Evolutionary conservation across 35 echinoderm and acorn worm species (phyloP), one percentile per base, ranked within the genome.

Genomic region (Apostichopus californicus): DNA sequence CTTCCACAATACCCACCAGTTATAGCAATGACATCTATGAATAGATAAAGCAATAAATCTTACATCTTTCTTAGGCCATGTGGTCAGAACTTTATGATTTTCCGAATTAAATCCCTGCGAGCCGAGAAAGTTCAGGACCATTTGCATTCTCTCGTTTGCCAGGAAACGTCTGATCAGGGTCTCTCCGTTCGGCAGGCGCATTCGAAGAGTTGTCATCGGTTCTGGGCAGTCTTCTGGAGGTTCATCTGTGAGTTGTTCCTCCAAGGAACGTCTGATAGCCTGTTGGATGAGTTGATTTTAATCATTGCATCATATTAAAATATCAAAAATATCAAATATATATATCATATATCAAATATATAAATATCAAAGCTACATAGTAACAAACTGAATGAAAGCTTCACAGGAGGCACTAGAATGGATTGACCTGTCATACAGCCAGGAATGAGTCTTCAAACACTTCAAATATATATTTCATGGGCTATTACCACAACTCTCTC

Each of bases 31-130:
- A 61, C 7, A 61, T 61, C 58, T 61, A 7, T 61, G 58, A 7
- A 61, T 9, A 61, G 3, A 61, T 11, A 11, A 79, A 22, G 77
- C n/a, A 79, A 23, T n/a, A 10, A 17, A 14, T 94, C 96, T 98
- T 89, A 98, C 96, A 89, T 98, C 96, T 98, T 92, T 95, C 70
- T 96, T 98, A 63, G 96, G 96, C 61, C 82, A 98, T 10, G 92
- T 98, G 1, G 96, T 98, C 13, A 98, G 90, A 6, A 98, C 90
- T 90, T 98, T 98, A 82, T 96, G 91, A 2, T 92, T 78, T 17
- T 98, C 94, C 20, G 94, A 57, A 26, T 94, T 93, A 80, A 92
- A 98, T 8, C 96, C 96, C 65, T 96, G 92, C 10, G 96, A 95
- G 8, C 94, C 96, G 23, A 98, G 57, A 68, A 87, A 98, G 53